These are phyloP conservation scores for Aphidius colemani DNA, from an alignment of 2,888 invertebrate species.

Conservation along the genomic window DNA sequence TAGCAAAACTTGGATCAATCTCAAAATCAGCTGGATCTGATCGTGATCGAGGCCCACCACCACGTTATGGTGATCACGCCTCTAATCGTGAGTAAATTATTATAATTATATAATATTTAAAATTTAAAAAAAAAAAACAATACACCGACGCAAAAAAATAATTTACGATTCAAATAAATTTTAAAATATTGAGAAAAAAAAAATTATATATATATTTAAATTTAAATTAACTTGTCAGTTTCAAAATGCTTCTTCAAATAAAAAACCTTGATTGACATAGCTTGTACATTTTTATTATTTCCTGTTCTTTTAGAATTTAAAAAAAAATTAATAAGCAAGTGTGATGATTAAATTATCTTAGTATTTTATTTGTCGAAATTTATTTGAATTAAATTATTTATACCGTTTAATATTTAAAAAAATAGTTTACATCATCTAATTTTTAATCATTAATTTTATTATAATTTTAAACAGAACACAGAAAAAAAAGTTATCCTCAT, in stretches of 20 bases:
- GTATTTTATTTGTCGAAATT: too few species aligned
- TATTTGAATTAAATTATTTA: too few species aligned
- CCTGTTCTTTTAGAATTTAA: neutral
- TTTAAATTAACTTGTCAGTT: neutral
- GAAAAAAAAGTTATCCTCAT: conserved; percentile 69
- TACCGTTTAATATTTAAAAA: too few species aligned
- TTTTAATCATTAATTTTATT: conserved; percentile 8
- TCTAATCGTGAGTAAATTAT: conserved; percentile 51
- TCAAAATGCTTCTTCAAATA: neutral
- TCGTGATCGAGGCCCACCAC: conserved; percentile 54
- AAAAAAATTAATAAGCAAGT: neutral
- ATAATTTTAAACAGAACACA: conserved; percentile 63
- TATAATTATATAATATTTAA: neutral
- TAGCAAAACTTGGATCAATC: conserved; percentile 62
- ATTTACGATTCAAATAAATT: neutral
- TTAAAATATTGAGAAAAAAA: neutral
- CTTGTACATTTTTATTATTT: conserved; percentile 9
- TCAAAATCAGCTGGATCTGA: conserved; percentile 54
- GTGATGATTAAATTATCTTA: too few species aligned
- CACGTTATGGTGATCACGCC: conserved; percentile 57
- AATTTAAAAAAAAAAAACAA: conserved; percentile 15
- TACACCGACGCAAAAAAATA: neutral
- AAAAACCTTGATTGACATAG: conserved; percentile 8
- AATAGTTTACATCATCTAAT: neutral
- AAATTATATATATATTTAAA: conserved; percentile 3